Conservation (phyloP, 2,113 vertebrate species). For the Neoarius graeffei region DNA sequence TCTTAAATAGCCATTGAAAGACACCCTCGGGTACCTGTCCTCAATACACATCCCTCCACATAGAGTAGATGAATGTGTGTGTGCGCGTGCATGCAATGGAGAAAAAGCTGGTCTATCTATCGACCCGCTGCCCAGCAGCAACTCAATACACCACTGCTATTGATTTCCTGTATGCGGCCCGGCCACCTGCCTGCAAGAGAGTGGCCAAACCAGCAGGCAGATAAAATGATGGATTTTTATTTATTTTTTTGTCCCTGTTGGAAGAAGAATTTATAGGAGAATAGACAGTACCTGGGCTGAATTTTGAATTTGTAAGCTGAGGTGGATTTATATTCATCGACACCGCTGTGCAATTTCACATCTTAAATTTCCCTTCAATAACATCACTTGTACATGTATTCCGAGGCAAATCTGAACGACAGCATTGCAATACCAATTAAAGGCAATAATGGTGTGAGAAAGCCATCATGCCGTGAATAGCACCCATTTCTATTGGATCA, state of each 20-base stretch:
- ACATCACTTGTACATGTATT: slow-evolving; percentile 7
- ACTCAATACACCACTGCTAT: slow-evolving; percentile 65
- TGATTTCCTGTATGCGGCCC: slow-evolving; percentile 65
- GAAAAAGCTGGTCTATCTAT: slow-evolving; percentile 52
- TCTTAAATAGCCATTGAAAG: slow-evolving; percentile 53
- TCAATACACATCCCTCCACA: slow-evolving; percentile 14
- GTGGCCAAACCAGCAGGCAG: slow-evolving; percentile 46
- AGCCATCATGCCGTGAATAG: slow-evolving; percentile 6
- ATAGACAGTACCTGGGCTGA: neutral
- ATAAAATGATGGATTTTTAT: slow-evolving; percentile 43
- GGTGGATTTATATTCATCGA: neutral
- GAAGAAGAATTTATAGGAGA: slow-evolving; percentile 23
- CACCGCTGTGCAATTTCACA: neutral
- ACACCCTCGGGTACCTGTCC: slow-evolving; percentile 34
- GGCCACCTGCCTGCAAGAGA: slow-evolving; percentile 61
- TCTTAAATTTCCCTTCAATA: slow-evolving; percentile 18
- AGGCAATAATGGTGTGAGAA: slow-evolving; percentile 28
- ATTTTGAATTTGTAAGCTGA: neutral
- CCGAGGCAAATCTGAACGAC: slow-evolving; percentile 7
- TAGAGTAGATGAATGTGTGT: slow-evolving; percentile 24
- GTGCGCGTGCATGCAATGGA: slow-evolving; percentile 22
- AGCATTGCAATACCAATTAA: slow-evolving; percentile 42
- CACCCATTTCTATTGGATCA: slow-evolving; percentile 15
- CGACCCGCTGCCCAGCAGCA: slow-evolving; percentile 47
- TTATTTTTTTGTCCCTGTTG: slow-evolving; percentile 19